phyloP scores from a whole-genome alignment of 2,888 invertebrate species.

The Liodrosophila aerea region DNA sequence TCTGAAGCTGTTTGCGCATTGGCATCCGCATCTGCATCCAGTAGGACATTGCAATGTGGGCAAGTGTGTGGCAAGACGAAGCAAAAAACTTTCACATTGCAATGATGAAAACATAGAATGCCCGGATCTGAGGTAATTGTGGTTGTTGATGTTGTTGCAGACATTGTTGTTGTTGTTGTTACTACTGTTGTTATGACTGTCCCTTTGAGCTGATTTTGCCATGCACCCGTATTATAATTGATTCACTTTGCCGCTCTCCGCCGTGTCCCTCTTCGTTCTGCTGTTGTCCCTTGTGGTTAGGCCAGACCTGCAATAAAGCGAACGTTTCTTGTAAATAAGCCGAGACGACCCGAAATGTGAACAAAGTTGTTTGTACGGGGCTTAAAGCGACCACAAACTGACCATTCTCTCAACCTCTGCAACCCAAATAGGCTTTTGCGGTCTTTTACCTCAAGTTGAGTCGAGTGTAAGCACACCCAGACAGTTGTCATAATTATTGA shows the following conservation, averaged over 20 bases:
- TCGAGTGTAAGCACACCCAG: neutral
- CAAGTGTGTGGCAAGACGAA: slow-evolving; percentile 90
- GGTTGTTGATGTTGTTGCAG: slow-evolving; percentile 41
- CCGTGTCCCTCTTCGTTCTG: slow-evolving; percentile 3
- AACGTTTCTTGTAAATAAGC: slow-evolving; percentile 64
- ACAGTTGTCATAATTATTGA: slow-evolving; percentile 31
- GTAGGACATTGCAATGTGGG: slow-evolving; percentile 89
- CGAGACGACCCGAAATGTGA: slow-evolving; percentile 41
- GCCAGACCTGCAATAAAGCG: slow-evolving; percentile 62
- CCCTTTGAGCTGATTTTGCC: slow-evolving; percentile 23
- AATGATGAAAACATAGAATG: slow-evolving; percentile 95
- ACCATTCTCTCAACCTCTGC: neutral
- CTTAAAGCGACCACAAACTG: slow-evolving; percentile 12
- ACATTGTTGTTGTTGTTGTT: slow-evolving; percentile 54
- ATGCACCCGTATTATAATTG: slow-evolving; percentile 74
- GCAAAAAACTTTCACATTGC: slow-evolving; percentile 91
- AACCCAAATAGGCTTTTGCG: slow-evolving; percentile 32
- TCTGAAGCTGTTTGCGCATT: slow-evolving; percentile 16
- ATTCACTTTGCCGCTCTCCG: slow-evolving; percentile 69
- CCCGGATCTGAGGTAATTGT: slow-evolving; percentile 87
- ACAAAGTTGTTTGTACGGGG: slow-evolving; percentile 32
- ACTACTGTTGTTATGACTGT: slow-evolving; percentile 24
- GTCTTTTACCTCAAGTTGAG: slow-evolving; percentile 1
- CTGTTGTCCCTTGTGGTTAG: slow-evolving; percentile 53
- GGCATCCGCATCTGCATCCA: slow-evolving; percentile 79